These are phyloP conservation scores for Agrochola circellaris DNA, from an alignment of 2,888 invertebrate genomes.

Conservation along the genomic window DNA sequence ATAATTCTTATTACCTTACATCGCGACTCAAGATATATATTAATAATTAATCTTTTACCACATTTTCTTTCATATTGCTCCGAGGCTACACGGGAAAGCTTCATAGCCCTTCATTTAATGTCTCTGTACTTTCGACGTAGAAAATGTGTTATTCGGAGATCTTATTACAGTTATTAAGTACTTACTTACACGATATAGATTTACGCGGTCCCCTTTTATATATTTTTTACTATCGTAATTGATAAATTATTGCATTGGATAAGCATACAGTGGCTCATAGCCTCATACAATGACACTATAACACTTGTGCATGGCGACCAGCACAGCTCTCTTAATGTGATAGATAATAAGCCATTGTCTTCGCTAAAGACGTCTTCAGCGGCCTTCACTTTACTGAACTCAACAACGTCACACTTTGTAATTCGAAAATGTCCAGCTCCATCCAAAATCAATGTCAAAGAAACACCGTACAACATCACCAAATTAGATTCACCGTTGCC, in stretches of 20 bases:
- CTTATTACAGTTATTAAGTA: slow-evolving; percentile 29
- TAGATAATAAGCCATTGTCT: slow-evolving; percentile 75
- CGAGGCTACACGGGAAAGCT: slow-evolving; percentile 34
- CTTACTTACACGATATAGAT: slow-evolving; percentile 14
- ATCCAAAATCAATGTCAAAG: slow-evolving; percentile 88
- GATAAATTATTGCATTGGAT: slow-evolving; percentile 5
- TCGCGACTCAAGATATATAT: slow-evolving; percentile 18
- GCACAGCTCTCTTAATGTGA: slow-evolving; percentile 66
- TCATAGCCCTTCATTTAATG: slow-evolving; percentile 46
- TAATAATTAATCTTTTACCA: slow-evolving; percentile 40
- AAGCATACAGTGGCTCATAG: slow-evolving; percentile 14
- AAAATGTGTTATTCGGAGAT: slow-evolving; percentile 29
- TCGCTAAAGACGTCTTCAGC: slow-evolving; percentile 68
- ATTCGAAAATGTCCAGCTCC: slow-evolving; percentile 78
- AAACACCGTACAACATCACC: slow-evolving; percentile 80
- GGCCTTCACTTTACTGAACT: slow-evolving; percentile 71
- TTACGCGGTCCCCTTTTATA: slow-evolving; percentile 25
- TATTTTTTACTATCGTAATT: slow-evolving; percentile 15
- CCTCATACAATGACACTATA: slow-evolving; percentile 55
- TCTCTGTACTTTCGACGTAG: slow-evolving; percentile 36
- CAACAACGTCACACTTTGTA: slow-evolving; percentile 77
- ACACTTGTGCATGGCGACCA: slow-evolving; percentile 62
- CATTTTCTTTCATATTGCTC: slow-evolving; percentile 34
- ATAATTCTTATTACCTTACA: slow-evolving; percentile 28
- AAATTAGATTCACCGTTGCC: slow-evolving; percentile 79